phyloP scores from a whole-genome alignment of 1,140 invertebrate species.

The Drosophila athabasca region DNA sequence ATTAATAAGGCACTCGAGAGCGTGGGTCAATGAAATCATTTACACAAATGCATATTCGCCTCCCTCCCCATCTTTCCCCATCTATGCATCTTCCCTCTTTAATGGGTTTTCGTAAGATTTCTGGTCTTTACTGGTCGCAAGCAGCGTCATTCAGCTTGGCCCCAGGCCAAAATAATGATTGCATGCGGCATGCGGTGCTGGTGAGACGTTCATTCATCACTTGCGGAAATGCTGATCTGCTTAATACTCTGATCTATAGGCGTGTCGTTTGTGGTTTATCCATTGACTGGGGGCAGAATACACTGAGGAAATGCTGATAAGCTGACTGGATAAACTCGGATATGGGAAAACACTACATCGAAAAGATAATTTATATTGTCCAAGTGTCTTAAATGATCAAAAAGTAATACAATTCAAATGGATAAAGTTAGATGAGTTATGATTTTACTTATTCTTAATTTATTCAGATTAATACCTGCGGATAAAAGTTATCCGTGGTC shows the following conservation, averaged over 20 bases:
- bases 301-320: background rate
- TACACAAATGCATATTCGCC: slow-evolving; percentile 49
- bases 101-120: slow-evolving; percentile 37
- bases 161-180: slow-evolving; percentile 46
- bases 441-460: too few relatives aligned
- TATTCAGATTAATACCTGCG: too few relatives aligned
- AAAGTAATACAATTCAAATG: too few relatives aligned
- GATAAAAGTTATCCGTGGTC: too few relatives aligned
- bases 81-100: slow-evolving; percentile 28
- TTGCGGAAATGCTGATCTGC: slow-evolving; percentile 47
- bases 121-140: slow-evolving; percentile 30
- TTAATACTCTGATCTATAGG: slow-evolving; percentile 27
- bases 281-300: slow-evolving; percentile 7
- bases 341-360: background rate
- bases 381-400: too few relatives aligned
- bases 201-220: slow-evolving; percentile 35
- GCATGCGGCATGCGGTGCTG: slow-evolving; percentile 10
- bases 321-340: background rate
- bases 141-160: slow-evolving; percentile 65
- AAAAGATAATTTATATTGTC: too few relatives aligned
- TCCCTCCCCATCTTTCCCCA: too few relatives aligned
- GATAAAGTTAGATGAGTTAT: too few relatives aligned
- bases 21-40: slow-evolving; percentile 76
- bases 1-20: slow-evolving; percentile 47
- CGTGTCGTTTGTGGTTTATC: slow-evolving; percentile 9